These are phyloP conservation scores for Cacajao melanocephalus DNA, from an alignment of 2,797 vertebrate genomes.

Conservation along the genomic window DNA sequence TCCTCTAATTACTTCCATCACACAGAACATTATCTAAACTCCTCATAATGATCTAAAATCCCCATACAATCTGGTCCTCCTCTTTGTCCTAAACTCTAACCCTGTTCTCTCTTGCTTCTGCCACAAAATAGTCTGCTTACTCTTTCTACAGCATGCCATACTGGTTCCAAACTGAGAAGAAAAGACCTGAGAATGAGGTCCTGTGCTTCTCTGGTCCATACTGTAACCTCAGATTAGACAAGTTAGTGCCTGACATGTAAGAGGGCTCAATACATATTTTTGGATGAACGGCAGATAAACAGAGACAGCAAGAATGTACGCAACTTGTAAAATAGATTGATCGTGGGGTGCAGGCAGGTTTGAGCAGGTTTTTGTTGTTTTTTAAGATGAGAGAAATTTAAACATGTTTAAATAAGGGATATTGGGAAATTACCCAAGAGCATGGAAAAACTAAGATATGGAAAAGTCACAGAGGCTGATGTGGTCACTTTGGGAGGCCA, in stretches of 20 bases:
- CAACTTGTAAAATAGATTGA: not conserved
- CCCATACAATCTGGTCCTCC: not conserved
- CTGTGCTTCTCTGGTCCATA: not conserved
- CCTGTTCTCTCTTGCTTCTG: not conserved
- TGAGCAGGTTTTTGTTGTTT: not conserved
- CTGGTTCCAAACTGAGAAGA: not conserved
- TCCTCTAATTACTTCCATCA: not conserved
- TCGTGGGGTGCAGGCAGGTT: not conserved
- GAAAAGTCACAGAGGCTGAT: not conserved
- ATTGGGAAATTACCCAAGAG: slow-evolving; percentile 7
- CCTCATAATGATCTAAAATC: not conserved
- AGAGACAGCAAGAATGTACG: not conserved
- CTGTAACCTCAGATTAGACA: not conserved
- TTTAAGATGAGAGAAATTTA: slow-evolving; percentile 1
- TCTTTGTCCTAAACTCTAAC: not conserved
- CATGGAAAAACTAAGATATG: not conserved
- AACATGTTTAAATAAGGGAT: not conserved
- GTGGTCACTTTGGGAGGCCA: not conserved
- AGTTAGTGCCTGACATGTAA: not conserved
- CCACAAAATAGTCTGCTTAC: not conserved
- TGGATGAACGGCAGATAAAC: not conserved
- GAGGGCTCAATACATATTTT: not conserved
- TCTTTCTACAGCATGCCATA: not conserved
- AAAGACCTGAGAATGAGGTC: not conserved
- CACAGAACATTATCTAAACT: not conserved